These are phyloP conservation scores for Solea senegalensis DNA, from an alignment of 2,113 vertebrate genomes.

Conservation along the genomic window DNA sequence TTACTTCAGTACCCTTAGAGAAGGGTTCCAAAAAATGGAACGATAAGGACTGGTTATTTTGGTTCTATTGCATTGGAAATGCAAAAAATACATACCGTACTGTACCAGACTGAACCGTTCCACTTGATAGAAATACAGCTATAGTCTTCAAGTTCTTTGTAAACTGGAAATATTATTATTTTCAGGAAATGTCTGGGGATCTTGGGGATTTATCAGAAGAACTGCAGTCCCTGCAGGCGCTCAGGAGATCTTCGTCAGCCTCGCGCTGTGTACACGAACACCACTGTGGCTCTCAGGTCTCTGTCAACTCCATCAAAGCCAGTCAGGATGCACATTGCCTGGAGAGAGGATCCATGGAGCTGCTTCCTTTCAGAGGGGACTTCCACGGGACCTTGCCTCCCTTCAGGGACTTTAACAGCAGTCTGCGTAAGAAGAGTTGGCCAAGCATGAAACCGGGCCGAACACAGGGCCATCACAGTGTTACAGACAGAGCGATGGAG, in stretches of 20 bases:
- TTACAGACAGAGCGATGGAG: slow-evolving; percentile 81
- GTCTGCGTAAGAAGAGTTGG: slow-evolving; percentile 75
- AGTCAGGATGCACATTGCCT: slow-evolving; percentile 81
- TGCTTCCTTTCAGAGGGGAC: slow-evolving; percentile 75
- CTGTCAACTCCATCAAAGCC: slow-evolving; percentile 79
- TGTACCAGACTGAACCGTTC: no score
- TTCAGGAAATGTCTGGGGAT: slow-evolving; percentile 87
- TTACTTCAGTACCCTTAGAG: no score
- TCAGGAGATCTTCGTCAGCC: slow-evolving; percentile 86
- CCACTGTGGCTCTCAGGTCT: slow-evolving; percentile 91
- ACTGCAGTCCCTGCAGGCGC: slow-evolving; percentile 89
- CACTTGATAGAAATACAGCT: no score
- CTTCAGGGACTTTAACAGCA: slow-evolving; percentile 59
- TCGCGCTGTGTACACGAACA: slow-evolving; percentile 94
- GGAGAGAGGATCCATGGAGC: slow-evolving; percentile 82
- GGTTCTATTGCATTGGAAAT: no score
- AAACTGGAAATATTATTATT: not conserved
- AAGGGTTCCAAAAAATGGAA: no score
- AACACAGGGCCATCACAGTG: slow-evolving; percentile 32
- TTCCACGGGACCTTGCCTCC: slow-evolving; percentile 48
- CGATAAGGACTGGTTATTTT: no score
- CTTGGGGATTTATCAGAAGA: slow-evolving; percentile 91
- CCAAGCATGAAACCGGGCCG: slow-evolving; percentile 67
- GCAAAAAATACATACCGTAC: no score
- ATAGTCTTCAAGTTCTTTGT: not conserved